A percentile compares a stretch with the other conserved stretches of the same genome.
phyloP scores from a whole-genome alignment of 2,113 vertebrate species.

The Antennarius striatus region DNA sequence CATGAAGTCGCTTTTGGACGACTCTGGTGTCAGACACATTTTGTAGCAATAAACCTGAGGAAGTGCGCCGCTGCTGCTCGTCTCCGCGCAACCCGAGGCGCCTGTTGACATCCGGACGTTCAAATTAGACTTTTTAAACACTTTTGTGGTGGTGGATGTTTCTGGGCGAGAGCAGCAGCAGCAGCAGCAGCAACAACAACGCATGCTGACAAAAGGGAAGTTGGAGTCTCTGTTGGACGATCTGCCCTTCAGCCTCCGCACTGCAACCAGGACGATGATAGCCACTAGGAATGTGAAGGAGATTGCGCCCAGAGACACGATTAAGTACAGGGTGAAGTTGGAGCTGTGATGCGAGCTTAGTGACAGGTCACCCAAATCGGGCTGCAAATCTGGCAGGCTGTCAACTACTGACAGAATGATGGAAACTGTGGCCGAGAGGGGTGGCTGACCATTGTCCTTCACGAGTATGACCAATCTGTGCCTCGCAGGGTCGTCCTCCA shows the following conservation, averaged over 20 bases:
- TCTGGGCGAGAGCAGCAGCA: constrained; percentile 71
- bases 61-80: constrained; percentile 52
- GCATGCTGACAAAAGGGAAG: constrained; percentile 57
- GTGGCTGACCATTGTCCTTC: constrained; percentile 85
- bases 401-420: constrained; percentile 89
- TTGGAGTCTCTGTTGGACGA: constrained; percentile 53
- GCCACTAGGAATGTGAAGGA: constrained; percentile 87
- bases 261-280: constrained; percentile 83
- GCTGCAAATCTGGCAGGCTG: constrained; percentile 83
- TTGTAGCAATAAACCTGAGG: constrained; percentile 87
- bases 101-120: constrained; percentile 67
- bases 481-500: constrained; percentile 80
- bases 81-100: constrained; percentile 65
- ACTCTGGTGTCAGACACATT: constrained; percentile 86
- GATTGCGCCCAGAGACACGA: constrained; percentile 85
- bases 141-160: constrained; percentile 59
- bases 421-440: constrained; percentile 89
- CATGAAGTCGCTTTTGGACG: constrained; percentile 89
- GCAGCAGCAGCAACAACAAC: constrained; percentile 75
- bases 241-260: constrained; percentile 79
- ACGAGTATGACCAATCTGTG: constrained; percentile 85
- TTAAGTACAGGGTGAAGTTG: constrained; percentile 84
- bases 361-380: constrained; percentile 83
- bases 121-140: constrained; percentile 82
- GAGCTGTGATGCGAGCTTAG: constrained; percentile 77